Evolutionary conservation across 1,140 invertebrate genomes (phyloP).

Genomic region (Stratiolaelaps scimitus): DNA sequence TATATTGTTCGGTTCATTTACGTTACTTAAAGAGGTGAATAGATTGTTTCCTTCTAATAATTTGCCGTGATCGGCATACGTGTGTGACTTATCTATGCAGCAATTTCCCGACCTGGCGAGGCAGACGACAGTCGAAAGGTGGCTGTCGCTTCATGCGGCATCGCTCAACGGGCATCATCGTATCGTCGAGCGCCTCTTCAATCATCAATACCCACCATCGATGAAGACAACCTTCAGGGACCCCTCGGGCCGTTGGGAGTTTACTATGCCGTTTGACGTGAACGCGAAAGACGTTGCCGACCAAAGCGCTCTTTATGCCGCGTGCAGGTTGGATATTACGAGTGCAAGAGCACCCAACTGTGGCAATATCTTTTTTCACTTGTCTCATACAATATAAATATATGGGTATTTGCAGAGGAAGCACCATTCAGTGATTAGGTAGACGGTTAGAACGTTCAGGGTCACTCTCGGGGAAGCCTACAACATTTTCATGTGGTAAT

Average conservation of each 20-base stretch:
- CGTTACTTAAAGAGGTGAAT: too few species aligned
- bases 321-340: slow-evolving; percentile 44
- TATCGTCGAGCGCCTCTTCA: slow-evolving; percentile 61
- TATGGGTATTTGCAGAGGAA: too few species aligned
- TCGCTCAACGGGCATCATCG: slow-evolving; percentile 69
- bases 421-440: too few species aligned
- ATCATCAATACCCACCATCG: slow-evolving; percentile 64
- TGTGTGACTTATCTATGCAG: slow-evolving; percentile 40
- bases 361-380: neutral
- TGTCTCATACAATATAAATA: neutral
- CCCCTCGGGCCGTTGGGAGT: slow-evolving; percentile 59
- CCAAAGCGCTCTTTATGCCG: slow-evolving; percentile 74
- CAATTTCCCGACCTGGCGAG: slow-evolving; percentile 52
- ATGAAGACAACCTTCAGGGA: slow-evolving; percentile 57
- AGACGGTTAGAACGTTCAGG: too few species aligned
- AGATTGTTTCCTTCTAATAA: too few species aligned
- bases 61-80: too few species aligned
- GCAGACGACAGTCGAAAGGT: slow-evolving; percentile 72
- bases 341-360: neutral
- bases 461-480: too few species aligned
- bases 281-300: slow-evolving; percentile 77
- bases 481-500: too few species aligned
- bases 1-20: too few species aligned
- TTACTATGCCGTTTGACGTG: slow-evolving; percentile 71
- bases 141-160: slow-evolving; percentile 81